Evolutionary conservation across 2,888 invertebrate species (phyloP), one percentile per base, ranked within the genome.

Genomic region (Zygothrica quintamaculata): DNA sequence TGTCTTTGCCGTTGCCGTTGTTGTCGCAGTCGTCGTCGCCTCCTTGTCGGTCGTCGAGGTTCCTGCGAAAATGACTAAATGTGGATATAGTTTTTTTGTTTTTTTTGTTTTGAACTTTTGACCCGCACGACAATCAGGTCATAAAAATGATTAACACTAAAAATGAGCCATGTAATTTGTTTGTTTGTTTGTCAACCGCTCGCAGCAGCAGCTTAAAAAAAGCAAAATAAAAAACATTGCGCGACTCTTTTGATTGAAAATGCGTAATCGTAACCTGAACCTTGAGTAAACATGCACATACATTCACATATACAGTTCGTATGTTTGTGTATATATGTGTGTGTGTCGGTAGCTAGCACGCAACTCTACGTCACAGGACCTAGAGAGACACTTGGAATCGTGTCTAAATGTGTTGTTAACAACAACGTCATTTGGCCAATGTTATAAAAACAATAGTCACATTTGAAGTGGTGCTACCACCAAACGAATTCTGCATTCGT

Each of bases 81-180:
- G 81, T 84, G 81, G 67, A 73, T 64, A 75, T 65, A 65, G 58
- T 70, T 52, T 46, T 67, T 76, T 70, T 52, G 43, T 67, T 76
- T 69, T 70, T 77, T 81, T 69, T 72, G 71, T 84, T 87, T 82
- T 88, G 78, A 86, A 78, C 78, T 87, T 80, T 86, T 88, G 89
- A 88, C 88, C 89, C 67, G 72, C 88, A 76, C 78, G 77, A 5
- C 80, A 88, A 89, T 87, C 89, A 87, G 89, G 89, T 90, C 89
- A 89, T 65, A 75, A 68, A 70, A 60, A 33, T 66, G 39, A 7
- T 60, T 53, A 67, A 68, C 29, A 29, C 36, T 47, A 37, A 42
- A 62, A 66, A 43, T 55, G 37, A 53, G 40, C 42, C 48, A 51
- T 31, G 51, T 53, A 60, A 61, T 66, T 62, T 56, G 51, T 52